phyloP scores from a whole-genome alignment of 2,797 vertebrate genomes.

The Vultur gryphus region DNA sequence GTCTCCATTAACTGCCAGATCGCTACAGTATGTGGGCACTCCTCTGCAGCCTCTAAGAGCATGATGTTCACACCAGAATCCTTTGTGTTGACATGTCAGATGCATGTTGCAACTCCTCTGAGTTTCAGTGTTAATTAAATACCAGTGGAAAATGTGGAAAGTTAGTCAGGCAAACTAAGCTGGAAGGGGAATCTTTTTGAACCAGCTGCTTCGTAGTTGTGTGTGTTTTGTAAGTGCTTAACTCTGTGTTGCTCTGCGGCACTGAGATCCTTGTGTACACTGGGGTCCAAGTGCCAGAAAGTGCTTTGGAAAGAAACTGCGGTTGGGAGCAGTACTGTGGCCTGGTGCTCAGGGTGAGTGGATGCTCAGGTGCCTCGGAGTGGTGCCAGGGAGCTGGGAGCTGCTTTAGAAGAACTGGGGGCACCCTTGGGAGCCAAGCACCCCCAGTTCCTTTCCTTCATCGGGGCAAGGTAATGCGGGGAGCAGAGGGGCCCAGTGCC shows the following conservation, averaged over 20 bases:
- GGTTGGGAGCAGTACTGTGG: background rate
- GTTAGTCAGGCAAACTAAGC: background rate
- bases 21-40: background rate
- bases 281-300: background rate
- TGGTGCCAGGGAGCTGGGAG: background rate
- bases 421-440: background rate
- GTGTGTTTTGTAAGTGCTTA: background rate
- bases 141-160: background rate
- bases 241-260: accelerated
- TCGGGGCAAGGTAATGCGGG: background rate
- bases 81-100: background rate
- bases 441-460: background rate
- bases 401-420: background rate
- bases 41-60: background rate
- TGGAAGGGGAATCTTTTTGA: background rate
- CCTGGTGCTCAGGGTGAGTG: background rate
- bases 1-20: background rate
- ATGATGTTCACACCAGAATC: background rate
- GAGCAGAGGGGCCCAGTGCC: background rate
- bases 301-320: background rate
- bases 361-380: background rate
- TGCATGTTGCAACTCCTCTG: background rate
- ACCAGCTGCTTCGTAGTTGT: background rate
- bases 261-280: accelerated
- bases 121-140: background rate